Conservation (phyloP, 2,888 invertebrate species). For the Neria commutata region DNA sequence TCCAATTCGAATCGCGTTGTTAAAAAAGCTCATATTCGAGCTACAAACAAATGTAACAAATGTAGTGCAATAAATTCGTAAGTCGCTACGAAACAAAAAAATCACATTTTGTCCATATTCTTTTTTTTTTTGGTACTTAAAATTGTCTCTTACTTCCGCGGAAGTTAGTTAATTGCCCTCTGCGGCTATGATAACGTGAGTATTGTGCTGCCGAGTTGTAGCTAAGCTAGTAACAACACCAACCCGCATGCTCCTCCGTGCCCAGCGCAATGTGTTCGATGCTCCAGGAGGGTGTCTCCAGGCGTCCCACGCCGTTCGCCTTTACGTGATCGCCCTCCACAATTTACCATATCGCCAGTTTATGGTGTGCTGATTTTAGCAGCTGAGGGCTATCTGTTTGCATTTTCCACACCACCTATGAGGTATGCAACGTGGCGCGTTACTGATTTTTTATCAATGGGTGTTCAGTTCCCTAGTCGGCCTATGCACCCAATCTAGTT, state of each 20-base stretch:
- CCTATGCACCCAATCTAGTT: too few species aligned
- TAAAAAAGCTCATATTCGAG: too few species aligned
- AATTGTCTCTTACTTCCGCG: not conserved
- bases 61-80: not conserved
- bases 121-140: not conserved
- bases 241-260: conserved; percentile 66
- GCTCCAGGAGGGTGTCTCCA: conserved; percentile 70
- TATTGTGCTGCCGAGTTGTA: not conserved
- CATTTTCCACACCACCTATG: too few species aligned
- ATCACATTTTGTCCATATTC: conserved; percentile 5
- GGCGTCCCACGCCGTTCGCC: conserved; percentile 68
- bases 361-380: too few species aligned
- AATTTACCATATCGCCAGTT: too few species aligned
- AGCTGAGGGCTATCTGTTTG: too few species aligned
- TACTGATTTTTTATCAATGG: too few species aligned
- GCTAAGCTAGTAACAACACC: conserved; percentile 75
- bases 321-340: conserved; percentile 66
- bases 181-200: not conserved
- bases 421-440: too few species aligned
- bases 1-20: too few species aligned
- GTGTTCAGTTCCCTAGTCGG: too few species aligned
- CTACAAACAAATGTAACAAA: not conserved
- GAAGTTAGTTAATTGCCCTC: too few species aligned
- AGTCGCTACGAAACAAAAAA: not conserved
- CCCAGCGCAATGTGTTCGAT: conserved; percentile 73